These are phyloP conservation scores for Paramisgurnus dabryanus DNA, from an alignment of 2,113 vertebrate species.

Conservation along the genomic window DNA sequence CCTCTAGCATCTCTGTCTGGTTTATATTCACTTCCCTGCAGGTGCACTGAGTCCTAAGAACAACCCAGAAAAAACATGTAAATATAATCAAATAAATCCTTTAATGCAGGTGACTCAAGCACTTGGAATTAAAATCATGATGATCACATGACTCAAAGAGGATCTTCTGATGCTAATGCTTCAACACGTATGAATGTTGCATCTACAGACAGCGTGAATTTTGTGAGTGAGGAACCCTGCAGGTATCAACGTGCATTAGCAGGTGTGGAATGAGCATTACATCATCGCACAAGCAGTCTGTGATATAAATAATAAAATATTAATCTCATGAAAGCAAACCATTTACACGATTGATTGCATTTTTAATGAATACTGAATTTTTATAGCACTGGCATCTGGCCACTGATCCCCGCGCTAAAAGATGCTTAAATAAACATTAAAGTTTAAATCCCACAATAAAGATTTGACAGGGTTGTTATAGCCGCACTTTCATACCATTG, in stretches of 20 bases:
- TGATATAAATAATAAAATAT: conserved; percentile 40
- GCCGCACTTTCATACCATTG: too few relatives aligned
- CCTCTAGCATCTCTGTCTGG: conserved; percentile 51
- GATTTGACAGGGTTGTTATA: too few relatives aligned
- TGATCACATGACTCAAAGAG: background rate
- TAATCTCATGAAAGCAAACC: conserved; percentile 21
- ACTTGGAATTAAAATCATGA: conserved; percentile 4
- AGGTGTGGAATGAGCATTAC: conserved; percentile 49
- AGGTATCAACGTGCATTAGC: conserved; percentile 38
- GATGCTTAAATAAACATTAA: background rate
- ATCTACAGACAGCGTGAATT: conserved; percentile 3
- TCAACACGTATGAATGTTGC: background rate
- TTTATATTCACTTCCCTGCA: conserved; percentile 17
- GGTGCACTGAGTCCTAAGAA: conserved; percentile 38
- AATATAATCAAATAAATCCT: conserved; percentile 5
- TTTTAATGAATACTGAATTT: conserved; percentile 8
- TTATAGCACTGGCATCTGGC: background rate
- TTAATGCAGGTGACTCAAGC: conserved; percentile 5
- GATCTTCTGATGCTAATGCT: background rate
- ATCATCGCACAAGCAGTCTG: conserved; percentile 30
- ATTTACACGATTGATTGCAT: conserved; percentile 9
- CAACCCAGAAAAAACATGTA: background rate
- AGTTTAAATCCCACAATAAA: background rate
- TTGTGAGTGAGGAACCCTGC: conserved; percentile 2
- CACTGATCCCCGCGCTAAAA: background rate